Conservation (phyloP, 2,888 invertebrate species). For the Troides oblongomaculatus region DNA sequence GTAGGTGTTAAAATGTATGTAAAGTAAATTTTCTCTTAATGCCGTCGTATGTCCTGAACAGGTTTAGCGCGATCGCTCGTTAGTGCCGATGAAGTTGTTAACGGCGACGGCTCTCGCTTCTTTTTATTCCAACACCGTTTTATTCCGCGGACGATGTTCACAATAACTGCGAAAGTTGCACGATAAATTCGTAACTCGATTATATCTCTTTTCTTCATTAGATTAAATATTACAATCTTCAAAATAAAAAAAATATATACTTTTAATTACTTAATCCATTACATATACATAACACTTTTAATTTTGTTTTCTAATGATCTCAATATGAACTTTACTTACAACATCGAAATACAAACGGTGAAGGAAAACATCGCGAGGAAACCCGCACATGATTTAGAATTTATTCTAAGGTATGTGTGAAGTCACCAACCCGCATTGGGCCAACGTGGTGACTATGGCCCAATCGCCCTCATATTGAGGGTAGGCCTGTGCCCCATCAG, state of each 20-base stretch:
- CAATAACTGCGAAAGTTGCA: conserved; percentile 22
- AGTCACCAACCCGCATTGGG: too few species aligned
- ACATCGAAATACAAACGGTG: too few species aligned
- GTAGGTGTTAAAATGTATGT: background rate
- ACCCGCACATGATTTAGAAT: too few species aligned
- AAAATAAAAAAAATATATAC: too few species aligned
- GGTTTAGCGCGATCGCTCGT: conserved; percentile 55
- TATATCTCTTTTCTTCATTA: conserved; percentile 6
- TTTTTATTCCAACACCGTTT: conserved; percentile 49
- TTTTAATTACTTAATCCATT: too few species aligned
- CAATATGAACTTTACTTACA: background rate
- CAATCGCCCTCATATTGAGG: too few species aligned
- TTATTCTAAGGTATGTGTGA: too few species aligned
- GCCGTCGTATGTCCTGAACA: conserved; percentile 44
- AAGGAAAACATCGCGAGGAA: too few species aligned
- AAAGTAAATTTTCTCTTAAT: conserved; percentile 39
- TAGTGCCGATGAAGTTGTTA: conserved; percentile 76
- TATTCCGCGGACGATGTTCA: conserved; percentile 35
- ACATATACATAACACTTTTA: too few species aligned
- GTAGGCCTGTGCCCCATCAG: too few species aligned
- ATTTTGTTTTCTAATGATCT: background rate
- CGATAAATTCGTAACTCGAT: conserved; percentile 1
- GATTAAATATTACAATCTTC: too few species aligned
- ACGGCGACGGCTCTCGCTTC: conserved; percentile 61
- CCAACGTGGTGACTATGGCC: too few species aligned